Evolutionary conservation across 1,140 invertebrate species (phyloP).

Genomic region (Halotydeus destructor): DNA sequence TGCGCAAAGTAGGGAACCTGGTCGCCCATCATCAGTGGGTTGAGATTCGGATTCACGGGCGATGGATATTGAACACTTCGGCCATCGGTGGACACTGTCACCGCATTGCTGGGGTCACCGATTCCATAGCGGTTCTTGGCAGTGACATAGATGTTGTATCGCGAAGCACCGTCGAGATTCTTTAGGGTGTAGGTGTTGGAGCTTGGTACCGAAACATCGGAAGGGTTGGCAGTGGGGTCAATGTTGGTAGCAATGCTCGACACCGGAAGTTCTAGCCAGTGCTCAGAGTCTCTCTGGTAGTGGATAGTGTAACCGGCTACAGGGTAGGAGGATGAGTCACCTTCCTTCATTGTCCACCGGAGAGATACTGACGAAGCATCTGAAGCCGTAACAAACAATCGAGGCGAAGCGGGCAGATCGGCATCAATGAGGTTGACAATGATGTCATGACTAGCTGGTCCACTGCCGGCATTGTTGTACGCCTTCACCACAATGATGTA

Average conservation of each 20-base stretch:
- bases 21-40: conserved; percentile 9
- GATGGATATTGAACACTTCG: conserved; percentile 15
- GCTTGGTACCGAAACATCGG: not conserved
- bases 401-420: conserved; percentile 30
- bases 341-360: conserved; percentile 7
- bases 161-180: not conserved
- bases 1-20: conserved; percentile 11
- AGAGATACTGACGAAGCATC: not conserved
- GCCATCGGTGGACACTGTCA: conserved; percentile 11
- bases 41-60: conserved; percentile 5
- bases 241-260: conserved; percentile 7
- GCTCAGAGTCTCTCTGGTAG: conserved; percentile 15
- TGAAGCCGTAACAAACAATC: conserved; percentile 1
- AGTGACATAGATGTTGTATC: conserved; percentile 17
- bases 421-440: conserved; percentile 55
- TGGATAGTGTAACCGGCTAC: conserved; percentile 14
- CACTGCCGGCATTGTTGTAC: conserved; percentile 18
- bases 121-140: conserved; percentile 18
- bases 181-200: not conserved
- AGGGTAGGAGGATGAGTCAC: not conserved
- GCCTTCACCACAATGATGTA: conserved; percentile 18
- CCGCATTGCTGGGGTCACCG: conserved; percentile 18
- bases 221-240: not conserved
- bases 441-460: conserved; percentile 39
- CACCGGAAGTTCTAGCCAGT: conserved; percentile 17